These are phyloP conservation scores for Sardinella longiceps DNA, from an alignment of 2,797 vertebrate genomes.

Conservation along the genomic window DNA sequence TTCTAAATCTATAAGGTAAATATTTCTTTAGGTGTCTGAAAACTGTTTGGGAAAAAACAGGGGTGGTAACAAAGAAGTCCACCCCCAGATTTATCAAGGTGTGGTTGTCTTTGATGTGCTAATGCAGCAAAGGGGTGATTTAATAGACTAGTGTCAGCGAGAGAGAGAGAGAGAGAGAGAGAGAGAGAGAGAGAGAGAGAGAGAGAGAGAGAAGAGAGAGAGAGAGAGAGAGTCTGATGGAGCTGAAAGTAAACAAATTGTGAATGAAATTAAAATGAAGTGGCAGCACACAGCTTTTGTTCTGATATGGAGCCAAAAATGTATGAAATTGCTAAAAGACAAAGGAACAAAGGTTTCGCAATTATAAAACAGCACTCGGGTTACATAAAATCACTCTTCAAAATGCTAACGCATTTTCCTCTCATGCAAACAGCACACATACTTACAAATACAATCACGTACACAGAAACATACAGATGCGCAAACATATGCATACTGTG, in stretches of 20 bases:
- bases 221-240: background rate
- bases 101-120: constrained; percentile 1
- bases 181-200: background rate
- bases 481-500: background rate
- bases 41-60: background rate
- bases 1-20: background rate
- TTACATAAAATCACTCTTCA: background rate
- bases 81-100: constrained; percentile 6
- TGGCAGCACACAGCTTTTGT: background rate
- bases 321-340: background rate
- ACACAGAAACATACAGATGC: background rate
- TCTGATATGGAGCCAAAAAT: constrained; percentile 8
- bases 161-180: background rate
- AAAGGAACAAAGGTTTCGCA: background rate
- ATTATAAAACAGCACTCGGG: background rate
- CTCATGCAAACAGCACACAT: background rate
- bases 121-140: background rate
- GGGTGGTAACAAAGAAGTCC: background rate
- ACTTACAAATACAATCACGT: background rate
- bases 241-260: constrained; percentile 1
- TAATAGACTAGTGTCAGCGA: background rate
- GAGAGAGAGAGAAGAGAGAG: background rate
- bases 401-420: background rate
- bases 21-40: background rate
- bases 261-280: background rate